These are phyloP conservation scores for Hydrochoerus hydrochaeris DNA, from an alignment of 2,113 vertebrate genomes.

Conservation along the genomic window DNA sequence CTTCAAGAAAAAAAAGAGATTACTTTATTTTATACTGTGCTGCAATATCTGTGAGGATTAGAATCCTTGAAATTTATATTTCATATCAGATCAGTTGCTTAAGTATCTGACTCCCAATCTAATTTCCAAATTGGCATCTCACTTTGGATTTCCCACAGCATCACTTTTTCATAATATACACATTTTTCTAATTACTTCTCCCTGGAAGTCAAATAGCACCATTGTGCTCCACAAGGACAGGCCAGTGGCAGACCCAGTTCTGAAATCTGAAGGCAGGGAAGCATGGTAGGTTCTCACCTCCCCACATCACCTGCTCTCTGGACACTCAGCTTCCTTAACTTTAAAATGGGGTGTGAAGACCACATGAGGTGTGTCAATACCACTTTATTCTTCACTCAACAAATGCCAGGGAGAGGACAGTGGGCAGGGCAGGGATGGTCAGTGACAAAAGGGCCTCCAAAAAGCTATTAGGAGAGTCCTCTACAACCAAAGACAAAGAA, in stretches of 20 bases:
- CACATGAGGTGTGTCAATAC: background rate
- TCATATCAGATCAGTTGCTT: background rate
- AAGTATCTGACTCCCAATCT: background rate
- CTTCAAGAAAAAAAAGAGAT: background rate
- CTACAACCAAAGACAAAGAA: background rate
- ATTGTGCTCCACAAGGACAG: background rate
- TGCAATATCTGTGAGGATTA: background rate
- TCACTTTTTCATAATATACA: background rate
- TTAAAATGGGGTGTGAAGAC: background rate
- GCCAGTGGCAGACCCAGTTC: accelerated
- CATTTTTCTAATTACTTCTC: background rate
- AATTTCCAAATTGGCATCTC: background rate
- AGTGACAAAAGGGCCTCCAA: background rate
- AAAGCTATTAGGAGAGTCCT: background rate
- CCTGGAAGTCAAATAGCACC: background rate
- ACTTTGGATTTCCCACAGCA: background rate
- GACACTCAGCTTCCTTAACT: background rate
- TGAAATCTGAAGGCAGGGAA: background rate
- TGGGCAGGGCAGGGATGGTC: background rate
- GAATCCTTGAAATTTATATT: background rate
- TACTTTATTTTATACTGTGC: background rate
- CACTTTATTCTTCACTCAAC: background rate
- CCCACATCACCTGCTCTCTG: background rate
- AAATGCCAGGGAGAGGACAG: background rate
- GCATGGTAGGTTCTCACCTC: background rate